Conservation (phyloP, 2,113 vertebrate species). For the Bujurquina vittata region DNA sequence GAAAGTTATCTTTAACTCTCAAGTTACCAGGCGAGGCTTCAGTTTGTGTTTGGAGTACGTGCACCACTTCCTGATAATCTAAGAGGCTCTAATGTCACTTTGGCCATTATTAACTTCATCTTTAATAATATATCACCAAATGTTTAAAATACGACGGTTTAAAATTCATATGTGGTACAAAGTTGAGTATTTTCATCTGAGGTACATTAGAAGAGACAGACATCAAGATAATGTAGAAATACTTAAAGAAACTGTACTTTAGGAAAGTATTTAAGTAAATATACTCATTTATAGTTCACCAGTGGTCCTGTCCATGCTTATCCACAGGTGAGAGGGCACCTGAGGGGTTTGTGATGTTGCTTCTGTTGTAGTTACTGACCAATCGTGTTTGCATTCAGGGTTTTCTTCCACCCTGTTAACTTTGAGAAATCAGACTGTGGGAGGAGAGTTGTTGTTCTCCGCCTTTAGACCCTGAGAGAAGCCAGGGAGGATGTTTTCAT, state of each 20-base stretch:
- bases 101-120: not conserved
- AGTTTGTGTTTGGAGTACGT: not conserved
- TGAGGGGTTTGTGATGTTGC: not conserved
- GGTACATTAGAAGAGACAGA: too few species aligned
- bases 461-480: not conserved
- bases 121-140: not conserved
- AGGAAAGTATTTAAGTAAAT: not conserved
- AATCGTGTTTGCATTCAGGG: not conserved
- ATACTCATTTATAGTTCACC: not conserved
- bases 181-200: not conserved
- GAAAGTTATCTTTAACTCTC: not conserved
- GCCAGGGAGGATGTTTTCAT: not conserved
- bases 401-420: not conserved
- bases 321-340: not conserved
- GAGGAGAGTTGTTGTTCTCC: not conserved
- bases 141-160: not conserved
- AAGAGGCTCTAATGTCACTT: not conserved
- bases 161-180: not conserved
- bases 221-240: too few species aligned
- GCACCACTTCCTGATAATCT: not conserved
- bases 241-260: too few species aligned
- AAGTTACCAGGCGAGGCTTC: not conserved
- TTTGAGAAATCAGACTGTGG: not conserved
- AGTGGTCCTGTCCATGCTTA: accelerated
- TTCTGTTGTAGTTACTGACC: not conserved